Evolutionary conservation across 1,140 invertebrate genomes (phyloP).

Genomic region (Cyrtorhinus lividipennis): DNA sequence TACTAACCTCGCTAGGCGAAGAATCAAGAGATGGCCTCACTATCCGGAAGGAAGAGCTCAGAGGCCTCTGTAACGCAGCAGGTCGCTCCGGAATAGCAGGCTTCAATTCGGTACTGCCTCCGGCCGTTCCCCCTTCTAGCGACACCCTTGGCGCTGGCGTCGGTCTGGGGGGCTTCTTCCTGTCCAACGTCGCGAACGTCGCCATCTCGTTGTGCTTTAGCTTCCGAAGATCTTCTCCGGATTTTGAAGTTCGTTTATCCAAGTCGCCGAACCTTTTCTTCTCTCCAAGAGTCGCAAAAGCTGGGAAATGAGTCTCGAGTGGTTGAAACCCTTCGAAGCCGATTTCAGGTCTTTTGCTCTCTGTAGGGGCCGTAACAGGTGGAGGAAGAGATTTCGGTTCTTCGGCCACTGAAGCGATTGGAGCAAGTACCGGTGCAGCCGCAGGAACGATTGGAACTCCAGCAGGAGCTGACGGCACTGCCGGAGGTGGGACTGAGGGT

Average conservation of each 20-base stretch:
- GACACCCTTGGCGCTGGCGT: constrained; percentile 24
- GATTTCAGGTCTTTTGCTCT: not conserved
- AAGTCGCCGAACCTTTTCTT: not conserved
- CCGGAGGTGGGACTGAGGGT: not conserved
- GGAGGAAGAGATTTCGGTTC: not conserved
- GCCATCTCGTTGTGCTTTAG: constrained; percentile 7
- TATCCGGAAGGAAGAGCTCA: constrained; percentile 26
- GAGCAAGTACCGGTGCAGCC: not conserved
- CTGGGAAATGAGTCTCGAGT: not conserved
- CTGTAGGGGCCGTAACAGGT: not conserved
- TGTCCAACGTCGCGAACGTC: constrained; percentile 19
- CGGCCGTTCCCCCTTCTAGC: constrained; percentile 17
- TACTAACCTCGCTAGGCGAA: not conserved
- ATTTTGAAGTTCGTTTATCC: constrained; percentile 16
- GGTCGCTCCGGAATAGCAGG: constrained; percentile 56
- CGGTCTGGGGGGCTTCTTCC: constrained; percentile 20
- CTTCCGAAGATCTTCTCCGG: constrained; percentile 18
- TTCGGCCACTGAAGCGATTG: not conserved
- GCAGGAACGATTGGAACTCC: too few relatives aligned
- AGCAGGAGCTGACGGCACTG: too few relatives aligned
- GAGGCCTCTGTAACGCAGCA: constrained; percentile 42
- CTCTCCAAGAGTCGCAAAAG: not conserved
- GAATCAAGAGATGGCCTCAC: constrained; percentile 12
- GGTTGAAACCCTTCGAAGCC: not conserved
- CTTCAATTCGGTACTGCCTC: constrained; percentile 11